These are phyloP conservation scores for Lymantria monacha DNA, from an alignment of 2,888 invertebrate genomes.

Conservation along the genomic window DNA sequence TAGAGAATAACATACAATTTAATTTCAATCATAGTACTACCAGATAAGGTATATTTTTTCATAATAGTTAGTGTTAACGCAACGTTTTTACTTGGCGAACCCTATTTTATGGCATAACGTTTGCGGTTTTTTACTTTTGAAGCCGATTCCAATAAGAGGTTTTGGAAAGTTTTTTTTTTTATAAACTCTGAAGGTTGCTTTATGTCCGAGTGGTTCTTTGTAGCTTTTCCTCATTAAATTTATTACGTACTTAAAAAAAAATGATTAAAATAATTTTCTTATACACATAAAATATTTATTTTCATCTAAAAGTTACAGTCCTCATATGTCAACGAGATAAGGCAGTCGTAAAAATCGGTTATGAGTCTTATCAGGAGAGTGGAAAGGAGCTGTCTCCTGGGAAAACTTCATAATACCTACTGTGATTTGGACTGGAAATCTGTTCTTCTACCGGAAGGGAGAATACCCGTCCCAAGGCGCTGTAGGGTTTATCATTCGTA, in stretches of 20 bases:
- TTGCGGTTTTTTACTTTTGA: constrained; percentile 37
- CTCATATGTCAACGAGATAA: no score
- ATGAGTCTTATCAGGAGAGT: no score
- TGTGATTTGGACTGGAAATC: no score
- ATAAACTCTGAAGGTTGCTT: constrained; percentile 31
- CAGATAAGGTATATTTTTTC: neutral
- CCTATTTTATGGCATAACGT: constrained; percentile 23
- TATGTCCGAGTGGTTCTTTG: constrained; percentile 18
- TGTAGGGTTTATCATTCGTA: no score
- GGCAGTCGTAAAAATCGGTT: no score
- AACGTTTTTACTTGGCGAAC: constrained; percentile 12
- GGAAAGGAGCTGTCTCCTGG: no score
- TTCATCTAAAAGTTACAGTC: no score
- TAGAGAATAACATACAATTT: neutral
- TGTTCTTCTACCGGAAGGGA: no score
- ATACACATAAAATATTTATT: neutral
- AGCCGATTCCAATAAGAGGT: constrained; percentile 44
- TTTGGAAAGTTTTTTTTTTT: constrained; percentile 44
- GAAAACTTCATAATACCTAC: no score
- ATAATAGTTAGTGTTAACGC: neutral
- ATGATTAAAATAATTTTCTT: neutral
- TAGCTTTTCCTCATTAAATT: constrained; percentile 11
- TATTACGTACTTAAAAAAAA: constrained; percentile 7
- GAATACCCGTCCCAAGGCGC: no score
- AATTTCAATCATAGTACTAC: neutral